A percentile compares a stretch with the other conserved stretches of the same genome.
Conservation (phyloP, 2,888 invertebrate genomes). For the Meghimatium bilineatum region DNA sequence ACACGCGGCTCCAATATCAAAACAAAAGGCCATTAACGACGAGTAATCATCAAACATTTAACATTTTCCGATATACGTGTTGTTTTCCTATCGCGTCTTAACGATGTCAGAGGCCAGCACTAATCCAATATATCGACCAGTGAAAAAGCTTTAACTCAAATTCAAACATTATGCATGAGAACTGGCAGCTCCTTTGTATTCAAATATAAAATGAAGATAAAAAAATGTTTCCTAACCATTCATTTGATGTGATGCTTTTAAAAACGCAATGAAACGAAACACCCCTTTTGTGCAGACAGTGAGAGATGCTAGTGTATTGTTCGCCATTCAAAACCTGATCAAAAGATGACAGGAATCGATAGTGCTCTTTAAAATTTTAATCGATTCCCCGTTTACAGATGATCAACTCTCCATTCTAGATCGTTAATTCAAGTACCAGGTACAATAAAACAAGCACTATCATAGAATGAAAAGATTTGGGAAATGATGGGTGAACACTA, state of each 20-base stretch:
- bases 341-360: conserved; percentile 24
- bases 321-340: conserved; percentile 10
- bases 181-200: neutral
- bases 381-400: conserved; percentile 9
- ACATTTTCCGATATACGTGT: conserved; percentile 1
- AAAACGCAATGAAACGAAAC: conserved; percentile 6
- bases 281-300: neutral
- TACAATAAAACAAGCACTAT: neutral
- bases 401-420: neutral
- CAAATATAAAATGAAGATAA: neutral
- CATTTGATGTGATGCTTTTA: neutral
- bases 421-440: neutral
- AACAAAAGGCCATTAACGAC: neutral
- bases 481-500: no score
- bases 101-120: neutral
- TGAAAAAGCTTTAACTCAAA: conserved; percentile 15
- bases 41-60: neutral
- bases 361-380: neutral
- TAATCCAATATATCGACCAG: neutral
- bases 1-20: conserved; percentile 8
- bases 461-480: no score
- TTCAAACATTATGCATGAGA: neutral
- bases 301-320: conserved; percentile 9
- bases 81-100: neutral
- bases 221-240: neutral